Conservation (phyloP, 2,113 vertebrate genomes). For the Lepidothrix coronata region DNA sequence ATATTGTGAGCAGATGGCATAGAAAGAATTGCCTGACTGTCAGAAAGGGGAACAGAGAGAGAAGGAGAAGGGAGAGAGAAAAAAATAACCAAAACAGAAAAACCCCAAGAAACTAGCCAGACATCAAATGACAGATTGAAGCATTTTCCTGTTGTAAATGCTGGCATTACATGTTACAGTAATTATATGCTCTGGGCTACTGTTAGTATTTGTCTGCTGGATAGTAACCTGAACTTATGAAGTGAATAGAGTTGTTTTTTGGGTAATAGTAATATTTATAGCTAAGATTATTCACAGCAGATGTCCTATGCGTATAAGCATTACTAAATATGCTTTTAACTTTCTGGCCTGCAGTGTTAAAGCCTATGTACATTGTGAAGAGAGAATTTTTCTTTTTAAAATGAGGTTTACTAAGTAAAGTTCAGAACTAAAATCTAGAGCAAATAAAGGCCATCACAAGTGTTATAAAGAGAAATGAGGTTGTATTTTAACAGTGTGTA, state of each 20-base stretch:
- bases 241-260: conserved; percentile 55
- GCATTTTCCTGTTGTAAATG: conserved; percentile 49
- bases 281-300: conserved; percentile 33
- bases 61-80: neutral
- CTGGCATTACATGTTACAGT: conserved; percentile 40
- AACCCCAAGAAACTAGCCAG: neutral
- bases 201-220: conserved; percentile 53
- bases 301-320: conserved; percentile 6
- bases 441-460: neutral
- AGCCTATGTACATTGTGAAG: neutral
- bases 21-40: neutral
- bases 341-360: neutral
- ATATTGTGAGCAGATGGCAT: neutral
- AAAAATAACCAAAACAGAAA: neutral
- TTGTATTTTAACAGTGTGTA: conserved; percentile 12
- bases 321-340: conserved; percentile 36
- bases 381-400: neutral
- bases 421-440: conserved; percentile 8
- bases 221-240: conserved; percentile 39
- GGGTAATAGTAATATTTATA: conserved; percentile 47
- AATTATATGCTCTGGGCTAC: conserved; percentile 51
- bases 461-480: neutral
- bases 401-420: neutral
- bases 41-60: neutral
- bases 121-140: conserved; percentile 55